Conservation (phyloP, 2,113 vertebrate species). For the Sarotherodon lohbergeri region DNA sequence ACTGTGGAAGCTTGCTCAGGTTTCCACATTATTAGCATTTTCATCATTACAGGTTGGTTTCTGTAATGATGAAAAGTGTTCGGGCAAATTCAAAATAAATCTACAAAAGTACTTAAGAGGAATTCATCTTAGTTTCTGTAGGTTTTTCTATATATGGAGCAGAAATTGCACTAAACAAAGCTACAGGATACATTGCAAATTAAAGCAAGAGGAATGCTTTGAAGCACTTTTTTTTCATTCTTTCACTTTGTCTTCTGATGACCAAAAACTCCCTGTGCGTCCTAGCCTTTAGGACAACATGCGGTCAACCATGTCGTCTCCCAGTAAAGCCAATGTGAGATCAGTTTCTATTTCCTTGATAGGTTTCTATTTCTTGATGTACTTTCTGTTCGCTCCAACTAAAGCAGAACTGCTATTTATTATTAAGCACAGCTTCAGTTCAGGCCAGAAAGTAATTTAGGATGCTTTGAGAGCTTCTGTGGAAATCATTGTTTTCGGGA, state of each 20-base stretch:
- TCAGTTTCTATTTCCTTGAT: slow-evolving; percentile 10
- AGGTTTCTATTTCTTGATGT: background rate
- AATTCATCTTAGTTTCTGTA: background rate
- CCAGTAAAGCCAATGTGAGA: background rate
- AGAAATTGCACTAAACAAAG: background rate
- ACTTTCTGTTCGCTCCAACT: background rate
- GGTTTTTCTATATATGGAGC: background rate
- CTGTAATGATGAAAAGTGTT: background rate
- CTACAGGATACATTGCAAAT: background rate
- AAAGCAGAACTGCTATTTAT: background rate
- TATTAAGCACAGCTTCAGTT: background rate
- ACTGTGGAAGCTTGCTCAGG: background rate
- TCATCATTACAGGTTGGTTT: background rate
- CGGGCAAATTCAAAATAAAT: background rate
- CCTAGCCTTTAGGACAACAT: background rate
- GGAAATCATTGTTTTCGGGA: background rate
- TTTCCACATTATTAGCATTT: background rate
- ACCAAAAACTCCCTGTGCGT: background rate
- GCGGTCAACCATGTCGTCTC: background rate
- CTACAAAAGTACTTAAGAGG: background rate
- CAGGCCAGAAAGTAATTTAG: background rate
- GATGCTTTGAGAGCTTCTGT: background rate
- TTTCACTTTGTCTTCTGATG: background rate
- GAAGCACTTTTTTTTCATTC: background rate
- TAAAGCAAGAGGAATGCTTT: background rate